Evolutionary conservation across 2,797 vertebrate genomes (phyloP).

Genomic region (Schizopygopsis pylzovi): DNA sequence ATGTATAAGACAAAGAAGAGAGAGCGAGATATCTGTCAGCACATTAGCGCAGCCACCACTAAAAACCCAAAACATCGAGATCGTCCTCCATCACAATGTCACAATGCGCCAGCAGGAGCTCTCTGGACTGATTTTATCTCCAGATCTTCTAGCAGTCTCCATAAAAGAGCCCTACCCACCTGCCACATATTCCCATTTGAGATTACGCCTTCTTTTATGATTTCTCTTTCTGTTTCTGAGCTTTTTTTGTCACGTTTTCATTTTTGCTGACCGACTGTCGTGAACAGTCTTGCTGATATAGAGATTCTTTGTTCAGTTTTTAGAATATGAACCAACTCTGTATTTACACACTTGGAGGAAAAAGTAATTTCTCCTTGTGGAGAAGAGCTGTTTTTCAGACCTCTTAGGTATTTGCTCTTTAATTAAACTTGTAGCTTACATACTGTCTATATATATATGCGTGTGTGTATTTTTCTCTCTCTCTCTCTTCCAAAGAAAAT

Average conservation of each 20-base stretch:
- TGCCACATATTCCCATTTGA: constrained; percentile 64
- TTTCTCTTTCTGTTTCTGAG: constrained; percentile 12
- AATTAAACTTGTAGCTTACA: constrained; percentile 39
- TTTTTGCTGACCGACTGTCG: constrained; percentile 75
- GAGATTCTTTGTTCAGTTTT: constrained; percentile 70
- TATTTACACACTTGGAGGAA: constrained; percentile 51
- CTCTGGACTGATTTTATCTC: constrained; percentile 71
- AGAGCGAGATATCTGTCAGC: constrained; percentile 19
- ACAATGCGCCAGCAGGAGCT: constrained; percentile 56
- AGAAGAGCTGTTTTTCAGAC: constrained; percentile 41
- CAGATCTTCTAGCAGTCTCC: constrained; percentile 63
- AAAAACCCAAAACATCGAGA: constrained; percentile 56
- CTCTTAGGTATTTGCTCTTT: constrained; percentile 5
- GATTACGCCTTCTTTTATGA: constrained; percentile 59
- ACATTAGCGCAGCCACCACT: constrained; percentile 26
- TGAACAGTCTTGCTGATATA: constrained; percentile 71
- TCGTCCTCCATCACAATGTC: constrained; percentile 79
- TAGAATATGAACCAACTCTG: constrained; percentile 63
- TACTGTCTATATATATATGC: background rate
- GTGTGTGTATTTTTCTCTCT: background rate
- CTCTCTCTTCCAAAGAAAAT: background rate
- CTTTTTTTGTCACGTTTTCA: constrained; percentile 38
- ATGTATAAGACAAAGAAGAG: constrained; percentile 26
- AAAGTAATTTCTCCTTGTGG: constrained; percentile 55
- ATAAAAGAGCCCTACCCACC: constrained; percentile 71